Evolutionary conservation across 2,797 vertebrate species (phyloP), one percentile per base, ranked within the genome.

Genomic region (Girardinus metallicus): DNA sequence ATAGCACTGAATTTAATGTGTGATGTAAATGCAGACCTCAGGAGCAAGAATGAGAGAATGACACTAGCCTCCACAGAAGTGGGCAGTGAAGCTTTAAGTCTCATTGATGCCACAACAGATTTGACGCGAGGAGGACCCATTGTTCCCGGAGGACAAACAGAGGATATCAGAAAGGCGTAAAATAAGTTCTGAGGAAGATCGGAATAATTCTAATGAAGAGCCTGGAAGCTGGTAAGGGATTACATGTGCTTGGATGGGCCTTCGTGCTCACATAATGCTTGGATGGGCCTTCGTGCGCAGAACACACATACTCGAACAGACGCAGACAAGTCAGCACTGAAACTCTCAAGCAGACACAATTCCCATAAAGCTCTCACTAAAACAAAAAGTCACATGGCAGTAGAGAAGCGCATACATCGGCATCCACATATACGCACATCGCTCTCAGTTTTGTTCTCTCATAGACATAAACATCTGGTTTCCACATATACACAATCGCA

Each of bases 161-260:
- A 86, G 80, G 85, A 83, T 80, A 90, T 88, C 85, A 90, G 87
- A 86, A 80, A 82, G 83, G 83, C 80, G 82, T 77, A 79, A 91
- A 87, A 85, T 53, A 88, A 80, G 82, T 88, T 93, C 46, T 57
- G 76, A 87, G 79, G 86, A 89, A 87, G 88, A 90, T 91, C 91
- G 86, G 86, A 82, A 80, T 90, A 70, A 89, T 88, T 86, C 89
- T 93, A 93, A 93, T 88, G 82, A 92, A 88, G 81, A 87, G 90
- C 89, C 87, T 85, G 76, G 80, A 84, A 93, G 89, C 92, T 86
- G 89, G 89, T 90, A 80, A 79, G 82, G 84, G 82, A 92, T 91
- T 88, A 91, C 91, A 88, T 87, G 88, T 90, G 92, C 88, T 87
- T 85, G 79, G 76, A 76, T 90, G 86, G 87, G 89, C 87, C 82